phyloP scores from a whole-genome alignment of 2,888 invertebrate genomes.

The Trissonchulus sp. region DNA sequence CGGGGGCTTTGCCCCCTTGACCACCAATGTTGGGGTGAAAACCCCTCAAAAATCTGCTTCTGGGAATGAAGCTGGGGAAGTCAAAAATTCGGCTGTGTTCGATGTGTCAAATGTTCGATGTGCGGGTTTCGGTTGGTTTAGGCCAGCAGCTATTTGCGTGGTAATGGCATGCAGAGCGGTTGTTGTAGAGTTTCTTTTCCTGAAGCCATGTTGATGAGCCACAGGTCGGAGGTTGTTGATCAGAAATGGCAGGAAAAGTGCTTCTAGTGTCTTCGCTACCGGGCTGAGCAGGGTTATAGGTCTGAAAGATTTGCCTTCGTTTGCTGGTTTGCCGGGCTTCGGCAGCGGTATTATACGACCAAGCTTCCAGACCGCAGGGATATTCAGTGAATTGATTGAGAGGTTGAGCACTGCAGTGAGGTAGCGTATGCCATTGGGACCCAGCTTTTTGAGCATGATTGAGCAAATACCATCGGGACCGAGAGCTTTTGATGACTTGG shows the following conservation, averaged over 20 bases:
- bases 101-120: too few relatives aligned
- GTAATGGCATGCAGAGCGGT: neutral
- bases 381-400: neutral
- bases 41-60: too few relatives aligned
- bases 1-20: too few relatives aligned
- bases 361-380: neutral
- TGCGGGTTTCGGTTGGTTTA: too few relatives aligned
- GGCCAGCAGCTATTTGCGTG: neutral
- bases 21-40: too few relatives aligned
- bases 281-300: conserved; percentile 11
- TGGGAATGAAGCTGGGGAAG: too few relatives aligned
- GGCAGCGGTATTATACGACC: conserved; percentile 12
- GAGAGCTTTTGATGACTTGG: conserved; percentile 12
- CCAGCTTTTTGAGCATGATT: neutral
- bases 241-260: neutral
- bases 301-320: neutral
- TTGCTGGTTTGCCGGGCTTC: conserved; percentile 7
- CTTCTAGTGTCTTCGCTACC: neutral
- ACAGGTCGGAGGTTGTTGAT: too few relatives aligned
- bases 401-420: neutral
- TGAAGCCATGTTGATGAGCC: neutral
- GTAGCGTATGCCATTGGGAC: neutral
- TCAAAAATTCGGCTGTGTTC: too few relatives aligned
- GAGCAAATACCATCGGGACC: conserved; percentile 1
- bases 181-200: neutral